Conservation (phyloP, 1,140 invertebrate species). For the Thaumetopoea pityocampa region DNA sequence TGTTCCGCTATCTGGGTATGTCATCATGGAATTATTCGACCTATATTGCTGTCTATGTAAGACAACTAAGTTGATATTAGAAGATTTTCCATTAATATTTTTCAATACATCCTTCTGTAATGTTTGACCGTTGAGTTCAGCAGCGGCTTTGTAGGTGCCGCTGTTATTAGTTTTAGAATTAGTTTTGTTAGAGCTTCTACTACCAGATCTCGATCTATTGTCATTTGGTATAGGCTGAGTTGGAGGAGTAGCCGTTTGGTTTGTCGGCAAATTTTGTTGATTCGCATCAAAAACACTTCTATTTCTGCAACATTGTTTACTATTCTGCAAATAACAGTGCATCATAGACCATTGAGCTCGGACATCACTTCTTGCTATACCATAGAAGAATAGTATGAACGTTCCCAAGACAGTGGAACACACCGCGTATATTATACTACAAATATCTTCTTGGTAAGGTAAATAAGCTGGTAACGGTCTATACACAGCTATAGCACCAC, state of each 20-base stretch:
- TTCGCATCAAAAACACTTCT: conserved; percentile 81
- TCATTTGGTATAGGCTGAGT: conserved; percentile 65
- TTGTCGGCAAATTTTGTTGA: conserved; percentile 74
- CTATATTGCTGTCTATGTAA: conserved; percentile 83
- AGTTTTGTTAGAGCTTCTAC: conserved; percentile 77
- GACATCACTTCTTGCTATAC: conserved; percentile 88
- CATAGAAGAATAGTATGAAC: conserved; percentile 92
- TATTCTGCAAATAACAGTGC: conserved; percentile 77
- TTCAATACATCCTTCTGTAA: conserved; percentile 57
- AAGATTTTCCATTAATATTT: conserved; percentile 59
- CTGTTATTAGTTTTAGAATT: conserved; percentile 76
- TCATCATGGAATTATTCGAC: conserved; percentile 82
- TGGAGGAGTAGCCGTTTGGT: conserved; percentile 55
- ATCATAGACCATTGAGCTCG: conserved; percentile 83
- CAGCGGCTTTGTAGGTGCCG: conserved; percentile 74
- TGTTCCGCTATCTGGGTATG: conserved; percentile 78
- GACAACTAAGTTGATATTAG: conserved; percentile 81
- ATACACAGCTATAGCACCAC: conserved; percentile 82
- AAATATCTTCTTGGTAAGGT: conserved; percentile 85
- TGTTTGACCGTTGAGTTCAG: conserved; percentile 71
- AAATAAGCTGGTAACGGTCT: conserved; percentile 78
- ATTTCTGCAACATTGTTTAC: conserved; percentile 80
- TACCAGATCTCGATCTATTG: conserved; percentile 78
- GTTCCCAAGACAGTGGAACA: conserved; percentile 83
- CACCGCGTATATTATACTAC: conserved; percentile 86